phyloP scores from a whole-genome alignment of 2,888 invertebrate species.

The Chrysolina americana region DNA sequence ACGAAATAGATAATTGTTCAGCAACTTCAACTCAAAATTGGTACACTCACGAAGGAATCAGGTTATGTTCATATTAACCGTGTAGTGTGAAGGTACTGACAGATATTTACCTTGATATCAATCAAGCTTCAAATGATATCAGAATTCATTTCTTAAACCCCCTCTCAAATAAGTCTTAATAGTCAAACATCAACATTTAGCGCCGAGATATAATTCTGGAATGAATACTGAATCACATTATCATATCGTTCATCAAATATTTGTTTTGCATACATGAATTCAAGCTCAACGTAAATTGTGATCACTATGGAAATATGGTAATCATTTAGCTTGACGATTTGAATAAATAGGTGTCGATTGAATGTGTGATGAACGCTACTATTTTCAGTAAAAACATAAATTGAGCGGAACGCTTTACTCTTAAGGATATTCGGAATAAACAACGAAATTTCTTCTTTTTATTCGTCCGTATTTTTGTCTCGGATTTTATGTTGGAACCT shows the following conservation, averaged over 20 bases:
- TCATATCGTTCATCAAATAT: slow-evolving; percentile 1
- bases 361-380: background rate
- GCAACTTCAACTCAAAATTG: no score
- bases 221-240: background rate
- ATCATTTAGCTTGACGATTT: background rate
- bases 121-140: no score
- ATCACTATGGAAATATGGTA: slow-evolving; percentile 3
- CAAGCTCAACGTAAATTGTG: background rate
- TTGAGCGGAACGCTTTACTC: background rate
- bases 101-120: no score
- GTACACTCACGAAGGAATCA: no score
- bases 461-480: no score
- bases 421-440: background rate
- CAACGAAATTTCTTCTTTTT: no score
- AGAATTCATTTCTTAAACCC: no score
- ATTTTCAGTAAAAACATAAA: background rate
- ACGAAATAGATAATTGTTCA: no score
- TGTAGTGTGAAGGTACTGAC: no score
- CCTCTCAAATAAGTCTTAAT: background rate
- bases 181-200: slow-evolving; percentile 5
- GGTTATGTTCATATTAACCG: no score
- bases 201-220: background rate
- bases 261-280: slow-evolving; percentile 5
- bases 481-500: no score
- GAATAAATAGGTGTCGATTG: background rate